Base-by-base conservation (phyloP, 2,113 vertebrate genomes). In the Verasper variegatus region DNA sequence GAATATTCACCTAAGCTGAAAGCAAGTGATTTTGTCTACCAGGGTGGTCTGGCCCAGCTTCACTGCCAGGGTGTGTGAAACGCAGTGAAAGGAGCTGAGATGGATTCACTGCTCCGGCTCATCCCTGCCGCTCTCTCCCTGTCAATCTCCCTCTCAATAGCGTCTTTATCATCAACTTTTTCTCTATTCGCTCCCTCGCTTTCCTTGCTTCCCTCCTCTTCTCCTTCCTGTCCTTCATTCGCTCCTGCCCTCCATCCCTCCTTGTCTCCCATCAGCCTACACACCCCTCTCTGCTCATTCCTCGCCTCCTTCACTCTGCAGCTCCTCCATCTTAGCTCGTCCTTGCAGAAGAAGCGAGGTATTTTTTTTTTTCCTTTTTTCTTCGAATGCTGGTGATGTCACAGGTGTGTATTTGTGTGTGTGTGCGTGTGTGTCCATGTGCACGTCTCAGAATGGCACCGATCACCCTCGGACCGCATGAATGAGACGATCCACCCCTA, bases 401-500 rank as follows among this genome's bases (percentile, higher is more conserved):
- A 80, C 80, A 84, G 83, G 85, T 90, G 51, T n/a, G 51, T 58
- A 45, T n/a, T n/a, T 24, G 26, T 51, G 13, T 20, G 63, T 66
- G 63, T 58, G 21, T 57, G 45, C 73, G 72, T 59, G 73, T n/a
- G 4, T 2, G 1, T 6, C 31, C 31, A 31, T 31, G 31, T 31
- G 31, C 31, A 31, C 31, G 4, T 63, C 65, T 74, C 77, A 63
- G 55, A 66, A 65, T 81, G 74, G 77, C 83, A 70, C 78, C 55
- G 17, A 58, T 76, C 77, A 82, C 78, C 76, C 80, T 62, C 3
- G 70, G 57, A 78, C 71, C n/a, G 57, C 87, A 76, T 74, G 86
- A 89, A 87, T 63, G 85, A 88, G 91, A 90, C 85, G 86, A 87
- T 88, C 86, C 89, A 87, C 78, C 84, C 89, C 73, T 64, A 17